Evolutionary conservation across 35 echinoderm and acorn worm genomes (phyloP).

Genomic region (Heliocidaris tuberculata): DNA sequence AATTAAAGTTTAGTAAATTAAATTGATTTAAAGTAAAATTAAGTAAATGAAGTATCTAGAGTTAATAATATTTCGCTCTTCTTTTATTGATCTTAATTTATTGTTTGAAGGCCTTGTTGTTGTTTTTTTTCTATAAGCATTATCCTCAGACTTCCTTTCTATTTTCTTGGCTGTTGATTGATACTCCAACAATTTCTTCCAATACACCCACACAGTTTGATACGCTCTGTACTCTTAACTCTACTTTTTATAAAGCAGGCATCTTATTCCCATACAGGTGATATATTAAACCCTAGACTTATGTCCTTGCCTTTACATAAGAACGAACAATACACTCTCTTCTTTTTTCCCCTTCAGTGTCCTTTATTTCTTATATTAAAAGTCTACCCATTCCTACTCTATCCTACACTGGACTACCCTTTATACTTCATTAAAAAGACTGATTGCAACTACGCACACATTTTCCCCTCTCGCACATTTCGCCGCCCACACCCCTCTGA

Average conservation of each 20-base stretch:
- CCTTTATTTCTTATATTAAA: neutral
- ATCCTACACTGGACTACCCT: neutral
- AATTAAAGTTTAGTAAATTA: too few relatives aligned
- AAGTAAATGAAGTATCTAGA: too few relatives aligned
- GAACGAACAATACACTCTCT: neutral
- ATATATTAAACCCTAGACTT: neutral
- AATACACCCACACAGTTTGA: neutral
- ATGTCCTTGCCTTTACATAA: neutral
- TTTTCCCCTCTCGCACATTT: neutral
- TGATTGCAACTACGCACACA: neutral
- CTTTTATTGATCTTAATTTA: neutral
- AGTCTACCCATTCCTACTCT: neutral
- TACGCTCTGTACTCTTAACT: neutral
- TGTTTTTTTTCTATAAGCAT: neutral
- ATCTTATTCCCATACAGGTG: neutral
- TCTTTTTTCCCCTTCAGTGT: neutral
- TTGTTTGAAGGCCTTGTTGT: neutral
- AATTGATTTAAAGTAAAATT: too few relatives aligned
- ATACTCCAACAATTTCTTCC: neutral
- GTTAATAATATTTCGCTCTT: too few relatives aligned
- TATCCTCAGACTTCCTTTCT: neutral
- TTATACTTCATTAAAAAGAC: neutral
- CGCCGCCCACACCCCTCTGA: neutral
- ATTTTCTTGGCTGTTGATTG: neutral
- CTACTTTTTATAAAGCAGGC: neutral